Evolutionary conservation across 2,888 invertebrate genomes (phyloP).

Genomic region (Craniophora ligustri): DNA sequence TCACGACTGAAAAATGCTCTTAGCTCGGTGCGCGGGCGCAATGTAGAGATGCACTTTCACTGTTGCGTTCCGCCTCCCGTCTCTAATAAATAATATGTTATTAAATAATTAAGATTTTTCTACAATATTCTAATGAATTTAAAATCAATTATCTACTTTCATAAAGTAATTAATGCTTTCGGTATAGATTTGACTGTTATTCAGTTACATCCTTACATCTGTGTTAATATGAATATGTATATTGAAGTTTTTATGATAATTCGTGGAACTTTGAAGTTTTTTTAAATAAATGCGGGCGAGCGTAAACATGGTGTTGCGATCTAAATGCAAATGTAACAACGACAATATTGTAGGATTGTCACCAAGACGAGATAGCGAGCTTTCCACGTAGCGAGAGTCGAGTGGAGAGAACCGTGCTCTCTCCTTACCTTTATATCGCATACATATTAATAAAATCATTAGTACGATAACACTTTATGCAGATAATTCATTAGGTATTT

Average conservation of each 20-base stretch:
- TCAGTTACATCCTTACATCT: neutral
- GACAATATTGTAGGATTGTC: slow-evolving; percentile 76
- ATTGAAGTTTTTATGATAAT: neutral
- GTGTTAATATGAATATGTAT: too few relatives aligned
- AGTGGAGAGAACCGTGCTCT: slow-evolving; percentile 55
- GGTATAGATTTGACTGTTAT: neutral
- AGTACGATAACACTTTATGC: slow-evolving; percentile 21
- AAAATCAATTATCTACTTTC: slow-evolving; percentile 32
- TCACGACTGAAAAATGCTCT: slow-evolving; percentile 84
- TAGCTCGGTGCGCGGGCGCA: slow-evolving; percentile 78
- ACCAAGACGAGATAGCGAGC: slow-evolving; percentile 75
- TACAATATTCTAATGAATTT: slow-evolving; percentile 27
- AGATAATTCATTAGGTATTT: slow-evolving; percentile 31
- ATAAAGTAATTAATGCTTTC: slow-evolving; percentile 13
- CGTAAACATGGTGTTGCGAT: neutral
- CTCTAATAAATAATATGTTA: slow-evolving; percentile 56
- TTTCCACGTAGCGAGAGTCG: slow-evolving; percentile 73
- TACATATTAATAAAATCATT: slow-evolving; percentile 45
- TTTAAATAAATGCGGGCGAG: neutral
- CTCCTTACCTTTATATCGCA: slow-evolving; percentile 50
- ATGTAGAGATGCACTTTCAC: slow-evolving; percentile 83
- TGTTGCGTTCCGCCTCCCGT: slow-evolving; percentile 69
- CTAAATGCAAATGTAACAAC: slow-evolving; percentile 71
- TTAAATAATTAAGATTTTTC: slow-evolving; percentile 45
- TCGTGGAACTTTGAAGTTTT: neutral